A percentile compares a stretch with the other conserved stretches of the same genome.
Evolutionary conservation across 2,113 vertebrate genomes (phyloP).

Genomic region (Proterorhinus semilunaris): DNA sequence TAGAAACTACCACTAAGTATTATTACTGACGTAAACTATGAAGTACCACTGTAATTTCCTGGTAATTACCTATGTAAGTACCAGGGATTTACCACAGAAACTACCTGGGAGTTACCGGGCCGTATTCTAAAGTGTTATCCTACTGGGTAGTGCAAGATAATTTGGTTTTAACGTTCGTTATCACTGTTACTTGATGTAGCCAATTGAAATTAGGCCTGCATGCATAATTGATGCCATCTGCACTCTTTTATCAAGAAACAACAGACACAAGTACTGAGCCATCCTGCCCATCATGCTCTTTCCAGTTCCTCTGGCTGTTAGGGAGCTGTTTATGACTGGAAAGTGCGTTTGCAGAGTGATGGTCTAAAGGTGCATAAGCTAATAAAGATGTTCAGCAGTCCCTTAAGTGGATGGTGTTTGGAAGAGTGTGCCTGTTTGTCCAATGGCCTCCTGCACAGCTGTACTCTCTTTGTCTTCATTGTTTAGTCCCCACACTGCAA

Average conservation of each 20-base stretch:
- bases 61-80: too few relatives aligned
- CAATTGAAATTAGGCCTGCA: background rate
- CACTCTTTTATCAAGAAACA: background rate
- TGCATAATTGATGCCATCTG: background rate
- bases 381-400: background rate
- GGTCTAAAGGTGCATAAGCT: conserved; percentile 1
- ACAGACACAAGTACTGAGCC: background rate
- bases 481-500: background rate
- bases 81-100: too few relatives aligned
- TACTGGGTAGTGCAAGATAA: too few relatives aligned
- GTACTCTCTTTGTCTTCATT: background rate
- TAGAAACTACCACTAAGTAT: too few relatives aligned
- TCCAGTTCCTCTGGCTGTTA: background rate
- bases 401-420: conserved; percentile 1
- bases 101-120: too few relatives aligned
- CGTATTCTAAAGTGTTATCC: too few relatives aligned
- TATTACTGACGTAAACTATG: too few relatives aligned
- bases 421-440: background rate
- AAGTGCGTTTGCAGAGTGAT: background rate
- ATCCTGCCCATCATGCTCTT: background rate
- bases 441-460: background rate
- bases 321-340: background rate
- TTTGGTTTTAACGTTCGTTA: too few relatives aligned
- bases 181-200: too few relatives aligned
- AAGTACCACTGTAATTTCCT: too few relatives aligned